phyloP scores from a whole-genome alignment of 2,888 invertebrate species.

The Calameuta filiformis region DNA sequence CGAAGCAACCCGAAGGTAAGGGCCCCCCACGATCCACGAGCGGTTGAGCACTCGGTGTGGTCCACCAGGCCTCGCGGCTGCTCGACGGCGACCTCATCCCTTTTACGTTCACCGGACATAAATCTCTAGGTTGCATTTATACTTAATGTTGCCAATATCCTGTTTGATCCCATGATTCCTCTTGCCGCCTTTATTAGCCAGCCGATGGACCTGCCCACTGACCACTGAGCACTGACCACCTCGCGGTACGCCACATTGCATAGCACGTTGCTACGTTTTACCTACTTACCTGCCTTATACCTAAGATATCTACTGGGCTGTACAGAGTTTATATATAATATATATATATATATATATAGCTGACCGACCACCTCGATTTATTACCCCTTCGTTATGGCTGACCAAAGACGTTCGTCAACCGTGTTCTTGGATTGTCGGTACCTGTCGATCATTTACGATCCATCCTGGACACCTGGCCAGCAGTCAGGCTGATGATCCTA shows the following conservation, averaged over 20 bases:
- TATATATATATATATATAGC: not conserved
- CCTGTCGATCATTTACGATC: not conserved
- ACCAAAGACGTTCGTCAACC: not conserved
- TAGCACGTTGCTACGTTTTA: not conserved
- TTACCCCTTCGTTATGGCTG: not conserved
- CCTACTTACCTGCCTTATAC: not conserved
- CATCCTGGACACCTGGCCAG: not conserved
- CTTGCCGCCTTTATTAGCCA: conserved; percentile 39
- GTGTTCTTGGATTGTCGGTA: not conserved
- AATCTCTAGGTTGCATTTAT: conserved; percentile 57
- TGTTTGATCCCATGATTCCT: conserved; percentile 41
- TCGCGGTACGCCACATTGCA: conserved; percentile 5
- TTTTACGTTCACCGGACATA: conserved; percentile 42
- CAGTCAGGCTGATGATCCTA: not conserved
- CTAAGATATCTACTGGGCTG: not conserved
- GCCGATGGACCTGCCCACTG: conserved; percentile 5
- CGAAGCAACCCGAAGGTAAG: conserved; percentile 48
- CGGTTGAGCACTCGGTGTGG: conserved; percentile 57
- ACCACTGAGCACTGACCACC: not conserved
- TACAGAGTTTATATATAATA: not conserved
- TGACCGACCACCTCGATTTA: not conserved
- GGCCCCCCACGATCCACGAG: conserved; percentile 58
- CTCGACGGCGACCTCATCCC: conserved; percentile 54
- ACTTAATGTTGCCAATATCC: conserved; percentile 62
- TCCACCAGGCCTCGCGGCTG: conserved; percentile 53